phyloP scores from a whole-genome alignment of 2,113 vertebrate genomes.

The Okapia johnstoni region DNA sequence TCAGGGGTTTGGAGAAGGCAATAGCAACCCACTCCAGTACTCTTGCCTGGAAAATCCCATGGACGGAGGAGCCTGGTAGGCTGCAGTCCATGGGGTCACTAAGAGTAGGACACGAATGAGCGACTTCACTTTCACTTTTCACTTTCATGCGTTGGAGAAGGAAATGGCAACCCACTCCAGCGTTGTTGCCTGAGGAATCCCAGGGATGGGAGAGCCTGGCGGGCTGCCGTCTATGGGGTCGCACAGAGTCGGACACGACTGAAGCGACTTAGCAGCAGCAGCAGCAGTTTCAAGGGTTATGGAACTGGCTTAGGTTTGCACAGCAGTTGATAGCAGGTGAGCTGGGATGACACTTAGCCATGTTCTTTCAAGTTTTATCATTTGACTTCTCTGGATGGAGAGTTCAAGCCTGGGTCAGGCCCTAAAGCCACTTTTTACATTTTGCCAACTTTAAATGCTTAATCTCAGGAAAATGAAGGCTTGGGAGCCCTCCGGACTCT shows the following conservation, averaged over 20 bases:
- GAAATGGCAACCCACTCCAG: background rate
- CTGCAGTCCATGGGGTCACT: no score
- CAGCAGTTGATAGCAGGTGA: background rate
- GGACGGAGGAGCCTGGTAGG: no score
- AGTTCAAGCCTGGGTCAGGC: background rate
- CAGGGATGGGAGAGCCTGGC: background rate
- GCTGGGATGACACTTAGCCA: background rate
- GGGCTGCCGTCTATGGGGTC: rapidly evolving
- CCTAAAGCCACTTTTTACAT: background rate
- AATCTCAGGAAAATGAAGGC: background rate
- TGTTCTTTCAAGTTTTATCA: background rate
- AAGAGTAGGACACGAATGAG: no score
- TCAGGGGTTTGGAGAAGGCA: background rate
- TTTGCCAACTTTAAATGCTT: background rate
- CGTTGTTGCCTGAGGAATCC: background rate
- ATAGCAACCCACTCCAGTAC: background rate
- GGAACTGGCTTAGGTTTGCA: background rate
- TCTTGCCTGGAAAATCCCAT: no score
- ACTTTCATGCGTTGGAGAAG: no score
- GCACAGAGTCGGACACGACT: background rate
- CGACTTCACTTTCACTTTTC: no score
- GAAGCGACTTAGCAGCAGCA: background rate
- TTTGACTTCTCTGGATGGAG: background rate
- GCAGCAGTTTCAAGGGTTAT: background rate
- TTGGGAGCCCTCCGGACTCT: background rate